Evolutionary conservation across 2,797 vertebrate species (phyloP), one percentile per base, ranked within the genome.

Genomic region (Loris lydekkerianus): DNA sequence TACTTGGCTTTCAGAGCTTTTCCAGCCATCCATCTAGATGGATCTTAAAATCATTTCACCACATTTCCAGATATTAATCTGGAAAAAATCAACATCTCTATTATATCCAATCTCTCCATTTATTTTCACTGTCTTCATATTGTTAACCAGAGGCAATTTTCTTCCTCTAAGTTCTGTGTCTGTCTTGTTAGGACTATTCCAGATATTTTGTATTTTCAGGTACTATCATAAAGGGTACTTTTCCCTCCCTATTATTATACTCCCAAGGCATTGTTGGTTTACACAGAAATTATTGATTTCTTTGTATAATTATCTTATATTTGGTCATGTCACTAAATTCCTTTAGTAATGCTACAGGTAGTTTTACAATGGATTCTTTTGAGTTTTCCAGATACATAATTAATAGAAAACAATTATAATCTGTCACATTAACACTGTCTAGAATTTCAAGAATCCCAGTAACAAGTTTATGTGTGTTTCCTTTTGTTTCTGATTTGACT

Each of bases 21-120:
- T 63, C 69, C 43, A 60, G 86, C 20, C 25, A 69, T 60, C 60
- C 43, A 21, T 75, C 73, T 85, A 83, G 58, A 61, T 49, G 70
- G 92, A 84, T 18, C 77, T 86, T 49, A 31, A 91, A 93, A 86
- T 82, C 20, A 83, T 43, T 78, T 88, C 29, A 31, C 67, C 83
- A 91, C 46, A 43, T 65, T 80, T 80, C 58, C 49, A 88, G 23
- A 70, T 73, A 86, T 67, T 73, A 65, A 53, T 81, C 43, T 82
- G 69, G 40, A 60, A 78, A 93, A 75, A 65, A 60, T 46, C 58
- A 76, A 27, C 70, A 37, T 40, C 8, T 53, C 29, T 29, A 7
- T n/a, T 2, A 14, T 11, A n/a, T 10, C n/a, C 27, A 37, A 20
- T 49, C 61, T 81, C 61, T 92, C 49, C 25, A 23, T 40, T 70